phyloP scores from a whole-genome alignment of 2,797 vertebrate genomes.

The Spinus olivaceus region DNA sequence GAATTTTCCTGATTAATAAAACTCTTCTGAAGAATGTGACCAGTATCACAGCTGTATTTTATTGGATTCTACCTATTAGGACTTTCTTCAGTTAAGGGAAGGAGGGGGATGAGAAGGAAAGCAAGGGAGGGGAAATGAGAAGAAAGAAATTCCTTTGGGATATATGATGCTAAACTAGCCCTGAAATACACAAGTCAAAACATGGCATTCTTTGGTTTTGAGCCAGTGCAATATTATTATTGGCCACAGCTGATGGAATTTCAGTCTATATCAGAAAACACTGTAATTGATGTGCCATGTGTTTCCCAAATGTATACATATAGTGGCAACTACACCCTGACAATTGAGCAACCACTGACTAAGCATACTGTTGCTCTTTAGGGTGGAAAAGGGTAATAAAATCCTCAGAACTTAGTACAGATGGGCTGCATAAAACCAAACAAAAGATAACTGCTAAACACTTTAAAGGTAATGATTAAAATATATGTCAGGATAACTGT shows the following conservation, averaged over 20 bases:
- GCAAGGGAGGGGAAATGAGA: neutral
- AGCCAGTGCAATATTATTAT: conserved; percentile 72
- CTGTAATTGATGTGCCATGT: conserved; percentile 45
- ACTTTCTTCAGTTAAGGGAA: neutral
- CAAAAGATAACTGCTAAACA: neutral
- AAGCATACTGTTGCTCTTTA: neutral
- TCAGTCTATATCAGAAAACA: conserved; percentile 63
- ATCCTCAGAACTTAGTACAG: neutral
- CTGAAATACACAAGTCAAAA: conserved; percentile 69
- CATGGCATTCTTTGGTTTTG: conserved; percentile 68
- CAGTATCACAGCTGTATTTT: neutral
- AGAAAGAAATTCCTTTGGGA: conserved; percentile 61
- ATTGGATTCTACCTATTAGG: neutral
- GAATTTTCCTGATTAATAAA: neutral
- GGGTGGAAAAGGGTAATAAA: neutral
- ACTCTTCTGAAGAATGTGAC: neutral
- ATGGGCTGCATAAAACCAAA: neutral
- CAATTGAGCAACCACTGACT: neutral
- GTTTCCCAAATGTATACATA: conserved; percentile 59
- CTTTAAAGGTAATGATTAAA: neutral
- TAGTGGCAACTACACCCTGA: neutral
- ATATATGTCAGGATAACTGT: neutral
- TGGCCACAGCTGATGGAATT: conserved; percentile 73
- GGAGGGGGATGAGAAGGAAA: neutral
- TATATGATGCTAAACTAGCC: conserved; percentile 62